These are phyloP conservation scores for Phalera bucephala DNA, from an alignment of 2,888 invertebrate species.

Conservation along the genomic window DNA sequence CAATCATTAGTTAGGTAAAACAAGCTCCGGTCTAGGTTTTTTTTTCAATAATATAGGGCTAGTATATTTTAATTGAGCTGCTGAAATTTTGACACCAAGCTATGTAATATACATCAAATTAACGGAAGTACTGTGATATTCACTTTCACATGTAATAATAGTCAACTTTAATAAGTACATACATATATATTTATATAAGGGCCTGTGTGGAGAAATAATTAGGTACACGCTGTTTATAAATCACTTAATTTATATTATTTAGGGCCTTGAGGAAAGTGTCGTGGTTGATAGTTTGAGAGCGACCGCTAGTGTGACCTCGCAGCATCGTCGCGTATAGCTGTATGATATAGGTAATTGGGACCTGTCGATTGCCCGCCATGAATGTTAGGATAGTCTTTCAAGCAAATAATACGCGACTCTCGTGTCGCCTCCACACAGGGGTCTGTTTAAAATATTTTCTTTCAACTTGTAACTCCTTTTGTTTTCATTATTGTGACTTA, in stretches of 20 bases:
- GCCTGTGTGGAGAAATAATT: slow-evolving; percentile 57
- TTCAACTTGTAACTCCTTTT: too few species aligned
- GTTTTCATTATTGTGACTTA: slow-evolving; percentile 40
- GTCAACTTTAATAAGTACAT: slow-evolving; percentile 23
- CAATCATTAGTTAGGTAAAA: slow-evolving; percentile 56
- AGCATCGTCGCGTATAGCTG: neutral
- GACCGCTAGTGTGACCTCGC: neutral
- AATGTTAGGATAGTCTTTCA: slow-evolving; percentile 35
- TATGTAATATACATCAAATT: slow-evolving; percentile 47
- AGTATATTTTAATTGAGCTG: slow-evolving; percentile 34
- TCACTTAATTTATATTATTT: slow-evolving; percentile 40
- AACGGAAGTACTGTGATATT: slow-evolving; percentile 77
- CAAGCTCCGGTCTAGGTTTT: slow-evolving; percentile 59
- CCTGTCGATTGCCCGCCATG: slow-evolving; percentile 41
- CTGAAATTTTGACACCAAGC: slow-evolving; percentile 34
- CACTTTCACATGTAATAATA: slow-evolving; percentile 55
- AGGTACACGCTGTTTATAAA: slow-evolving; percentile 47
- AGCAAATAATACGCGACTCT: slow-evolving; percentile 30
- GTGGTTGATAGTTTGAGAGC: slow-evolving; percentile 1
- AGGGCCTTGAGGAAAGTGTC: slow-evolving; percentile 32
- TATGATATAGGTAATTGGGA: slow-evolving; percentile 12
- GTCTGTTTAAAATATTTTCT: slow-evolving; percentile 39
- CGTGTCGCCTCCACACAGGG: slow-evolving; percentile 53
- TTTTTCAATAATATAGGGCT: slow-evolving; percentile 54
- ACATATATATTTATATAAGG: slow-evolving; percentile 33